Base-by-base conservation (phyloP, 2,888 invertebrate genomes). In the Sarcophaga subvicina region DNA sequence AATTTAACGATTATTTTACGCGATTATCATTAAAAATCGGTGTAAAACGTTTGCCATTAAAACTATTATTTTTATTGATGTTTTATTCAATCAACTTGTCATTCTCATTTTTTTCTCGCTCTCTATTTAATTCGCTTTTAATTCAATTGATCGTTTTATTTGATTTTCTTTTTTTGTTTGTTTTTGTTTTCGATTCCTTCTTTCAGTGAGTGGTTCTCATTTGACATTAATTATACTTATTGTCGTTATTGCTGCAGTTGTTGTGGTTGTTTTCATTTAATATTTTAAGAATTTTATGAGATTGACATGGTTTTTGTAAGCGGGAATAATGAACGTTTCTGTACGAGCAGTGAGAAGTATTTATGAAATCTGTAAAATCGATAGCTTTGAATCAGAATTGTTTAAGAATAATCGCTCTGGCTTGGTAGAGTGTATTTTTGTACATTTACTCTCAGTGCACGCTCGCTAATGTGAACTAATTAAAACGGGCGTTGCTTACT, bases 11-110 rank as follows among this genome's bases (percentile, higher is more conserved):
- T 89, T 89, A 89, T 88, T 90, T 90, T 90, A 90, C 89, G 89
- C 89, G 89, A 90, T 90, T 90, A 90, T 89, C 89, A 89, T 90
- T 89, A 80, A 89, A 89, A 89, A 90, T 89, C 89, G 90, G 89
- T 90, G 89, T 82, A 87, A 87, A 87, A 78, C 78, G 84, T 81
- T 81, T 73, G 79, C 84, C 88, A 90, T 89, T 90, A 89, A 90
- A 90, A 90, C 89, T 90, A 90, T 89, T 89, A 88, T 87, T 86
- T 89, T 88, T 88, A 88, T 90, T 88, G 88, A 88, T 88, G 85
- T 89, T 89, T 89, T 87, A 75, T 79, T 89, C 89, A 89, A 88
- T 89, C 69, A 80, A 80, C 82, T 85, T 87, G 88, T 86, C 87
- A 89, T 88, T 86, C 83, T 27, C 85, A 81, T 88, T 89, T 83